Base-by-base conservation (phyloP, 2,888 invertebrate genomes). In the Anthophora plumipes region DNA sequence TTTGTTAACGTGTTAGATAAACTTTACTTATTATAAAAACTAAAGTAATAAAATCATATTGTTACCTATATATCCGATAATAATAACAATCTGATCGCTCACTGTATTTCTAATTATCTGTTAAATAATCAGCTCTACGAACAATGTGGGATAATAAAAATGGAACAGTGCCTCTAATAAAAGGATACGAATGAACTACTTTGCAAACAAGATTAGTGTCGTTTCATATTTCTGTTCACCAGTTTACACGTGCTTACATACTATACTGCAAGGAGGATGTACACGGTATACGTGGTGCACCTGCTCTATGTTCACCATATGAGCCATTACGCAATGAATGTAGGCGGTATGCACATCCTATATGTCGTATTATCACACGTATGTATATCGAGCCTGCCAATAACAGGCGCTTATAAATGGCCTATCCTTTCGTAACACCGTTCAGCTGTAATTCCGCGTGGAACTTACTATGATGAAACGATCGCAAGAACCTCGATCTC, bases 381-480 rank as follows among this genome's bases (percentile, higher is more conserved):
- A 85, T 73, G 79, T 82, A 85, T 73, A 86, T 82, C 84, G 82
- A 43, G 39, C 76, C 87, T 89, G 90, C 86, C 90, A 89, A 90
- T 90, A 90, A 83, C 88, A 90, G 75, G 83, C 79, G 85, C 70
- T 79, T 80, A 76, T 75, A 84, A 85, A 81, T 75, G 83, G 78
- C 77, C 81, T 82, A 87, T 85, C 87, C 86, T 89, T 90, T 89
- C 80, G 82, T 74, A 84, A 77, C 80, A 82, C 70, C 82, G 61
- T 60, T 68, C 14, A 39, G 25, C 67, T 73, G 46, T 86, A 82
- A 80, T 82, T 80, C 74, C 46, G 64, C 31, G 31, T 1, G 31
- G 72, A 75, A 84, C 86, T 86, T 86, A 75, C 59, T 9, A 64
- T 67, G 68, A 70, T 52, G 68, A 80, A 64, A 72, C 81, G 66